Percentiles rank a stretch among this genome's conserved stretches.
Evolutionary conservation across 1,140 invertebrate species (phyloP).

Genomic region (Ctenoplectra terminalis): DNA sequence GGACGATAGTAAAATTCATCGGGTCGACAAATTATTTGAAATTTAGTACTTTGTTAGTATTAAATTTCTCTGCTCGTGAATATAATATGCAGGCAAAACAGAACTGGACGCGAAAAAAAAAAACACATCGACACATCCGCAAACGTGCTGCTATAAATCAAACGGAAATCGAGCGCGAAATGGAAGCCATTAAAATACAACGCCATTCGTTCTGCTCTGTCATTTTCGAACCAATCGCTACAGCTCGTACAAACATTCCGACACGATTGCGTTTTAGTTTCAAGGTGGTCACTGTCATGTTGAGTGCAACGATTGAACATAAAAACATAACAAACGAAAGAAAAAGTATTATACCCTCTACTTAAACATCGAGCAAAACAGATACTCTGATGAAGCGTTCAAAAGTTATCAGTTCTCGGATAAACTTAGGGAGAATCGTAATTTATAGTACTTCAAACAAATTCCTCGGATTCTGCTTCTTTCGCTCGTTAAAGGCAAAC

Average conservation of each 20-base stretch:
- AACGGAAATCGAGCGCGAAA: slow-evolving; percentile 28
- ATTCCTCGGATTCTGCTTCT: slow-evolving; percentile 36
- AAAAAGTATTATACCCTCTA: no score
- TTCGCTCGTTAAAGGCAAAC: neutral
- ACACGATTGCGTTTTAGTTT: slow-evolving; percentile 5
- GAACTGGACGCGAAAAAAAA: no score
- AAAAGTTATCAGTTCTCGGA: neutral
- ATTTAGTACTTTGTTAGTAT: no score
- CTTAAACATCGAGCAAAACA: no score
- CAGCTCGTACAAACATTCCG: neutral
- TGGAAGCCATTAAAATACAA: slow-evolving; percentile 27
- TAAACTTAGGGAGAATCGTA: slow-evolving; percentile 41
- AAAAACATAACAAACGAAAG: slow-evolving; percentile 54
- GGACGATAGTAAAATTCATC: no score
- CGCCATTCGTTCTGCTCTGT: slow-evolving; percentile 16
- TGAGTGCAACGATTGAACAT: neutral
- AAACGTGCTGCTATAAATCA: slow-evolving; percentile 27
- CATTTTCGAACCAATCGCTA: slow-evolving; percentile 19
- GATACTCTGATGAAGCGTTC: neutral
- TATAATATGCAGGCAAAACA: no score
- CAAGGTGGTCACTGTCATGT: neutral
- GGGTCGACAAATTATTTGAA: no score
- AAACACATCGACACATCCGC: neutral
- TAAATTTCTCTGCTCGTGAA: no score
- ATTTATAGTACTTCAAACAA: slow-evolving; percentile 43